Evolutionary conservation across 1,140 invertebrate species (phyloP), one percentile per base, ranked within the genome.

Genomic region (Theocolax elegans): DNA sequence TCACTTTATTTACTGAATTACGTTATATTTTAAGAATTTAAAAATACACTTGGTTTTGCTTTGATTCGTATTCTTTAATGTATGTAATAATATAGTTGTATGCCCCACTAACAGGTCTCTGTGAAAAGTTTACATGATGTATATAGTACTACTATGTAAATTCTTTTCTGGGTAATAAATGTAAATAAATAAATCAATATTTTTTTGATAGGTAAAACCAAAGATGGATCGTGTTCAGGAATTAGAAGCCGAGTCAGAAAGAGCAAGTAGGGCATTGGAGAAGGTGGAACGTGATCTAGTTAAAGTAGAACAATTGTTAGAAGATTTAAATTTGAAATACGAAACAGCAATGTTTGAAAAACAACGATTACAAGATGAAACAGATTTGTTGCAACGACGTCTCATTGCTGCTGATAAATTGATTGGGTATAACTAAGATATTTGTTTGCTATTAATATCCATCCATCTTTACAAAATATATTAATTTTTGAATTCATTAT

Each of bases 341-440:
- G 90, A 93, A 1, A 87, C 85, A 1, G 93, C 94, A 0, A 92
- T 94, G 87, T 77, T 86, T 44, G 89, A 94, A 75, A 89, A 91
- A 67, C 88, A 92, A 67, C 87, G 89, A n/a, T 78, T 97, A 25
- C 91, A 95, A 80, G 92, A 94, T 70, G 94, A 96, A 84, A 93
- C 93, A 0, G 91, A 94, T 75, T 86, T 95, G 27, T 92, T 97
- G 86, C 91, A 93, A 87, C 86, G 92, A 49, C 87, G 94, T 66
- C 84, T 97, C 10, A 86, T 90, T 59, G 93, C 94, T 7, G 94
- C 95, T 0, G 93, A 95, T 76, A 94, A 95, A 81, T 85, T 97
- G 3, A 95, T 96, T 19, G 38, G 54, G 68, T 71, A 17, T 29
- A 29, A 31, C 15, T 53, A 35, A 4, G 31, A 29, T 53, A 4